Evolutionary conservation across 1,140 invertebrate genomes (phyloP), one percentile per base, ranked within the genome.

Genomic region (Thaumetopoea pityocampa): DNA sequence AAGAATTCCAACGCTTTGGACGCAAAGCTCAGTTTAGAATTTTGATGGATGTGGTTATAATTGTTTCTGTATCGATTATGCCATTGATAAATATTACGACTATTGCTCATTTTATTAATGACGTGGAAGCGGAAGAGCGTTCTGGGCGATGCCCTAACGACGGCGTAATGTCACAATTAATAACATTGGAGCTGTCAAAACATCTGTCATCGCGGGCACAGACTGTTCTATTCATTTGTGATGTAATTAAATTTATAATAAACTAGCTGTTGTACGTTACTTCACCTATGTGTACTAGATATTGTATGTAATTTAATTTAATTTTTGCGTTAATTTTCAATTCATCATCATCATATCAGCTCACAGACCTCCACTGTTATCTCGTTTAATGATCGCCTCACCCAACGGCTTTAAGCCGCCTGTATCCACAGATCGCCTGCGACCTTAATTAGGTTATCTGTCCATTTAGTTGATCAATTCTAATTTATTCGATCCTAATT

Each of bases 61-160:
- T 84, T 84, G 74, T 84, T 84, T 84, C 73, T 79, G 79, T 84
- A 84, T 84, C 77, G 80, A 84, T 84, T 84, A 84, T 84, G 80
- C 77, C 77, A 84, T 78, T 81, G 80, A 84, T 81, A 81, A 80
- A 81, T 78, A 84, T 80, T 80, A 72, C 74, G 67, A 74, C 76
- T 78, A 84, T 84, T 78, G 69, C 80, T 78, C 74, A 78, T 84
- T 81, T 84, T 84, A 81, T 84, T 84, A 84, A 84, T 84, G 80
- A 84, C 61, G 59, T 78, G 67, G 71, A 80, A 80, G 58, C 74
- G 76, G 76, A 84, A 80, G 73, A 81, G 57, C 61, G 48, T 59
- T 67, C 61, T 61, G 65, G 60, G 67, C 56, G 67, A 65, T 66
- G 63, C 52, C 62, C 70, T 73, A 72, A 76, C 73, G 80, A 78